Evolutionary conservation across 2,888 invertebrate genomes (phyloP), one percentile per base, ranked within the genome.

Genomic region (Crioceris asparagi): DNA sequence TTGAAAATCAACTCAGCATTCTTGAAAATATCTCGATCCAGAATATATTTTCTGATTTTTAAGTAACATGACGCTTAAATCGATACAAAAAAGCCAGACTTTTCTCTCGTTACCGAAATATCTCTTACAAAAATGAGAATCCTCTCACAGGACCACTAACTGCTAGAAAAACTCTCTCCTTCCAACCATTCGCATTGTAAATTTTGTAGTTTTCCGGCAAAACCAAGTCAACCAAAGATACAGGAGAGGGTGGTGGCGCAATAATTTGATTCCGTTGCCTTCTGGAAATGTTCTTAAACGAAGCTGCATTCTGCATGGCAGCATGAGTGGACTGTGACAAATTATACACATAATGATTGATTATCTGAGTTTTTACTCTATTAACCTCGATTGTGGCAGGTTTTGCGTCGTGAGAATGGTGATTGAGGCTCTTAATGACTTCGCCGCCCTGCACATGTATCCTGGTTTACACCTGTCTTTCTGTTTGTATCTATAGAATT

Each of bases 271-370:
- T 32, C 4, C 3, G 19, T 32, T 18, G 15, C 32, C 5, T 32
- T 17, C 12, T n/a, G 11, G 19, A 10, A 2, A 17, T 5, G n/a
- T 15, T 12, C 4, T n/a, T 32, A n/a, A n/a, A n/a, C n/a, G n/a
- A n/a, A n/a, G n/a, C n/a, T n/a, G n/a, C n/a, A n/a, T n/a, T 25
- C 11, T n/a, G 25, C 25, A 25, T 25, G 25, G 32, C 32, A 19
- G 32, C 15, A 10, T 32, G 17, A 3, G 32, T 5, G 17, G 32
- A 2, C 18, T 32, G 32, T 23, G 32, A 32, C 18, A 32, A 19
- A 32, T 32, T 17, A 18, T 32, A 3, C 32, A 32, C 32, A 32
- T 19, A 32, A 18, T 32, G 32, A 18, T 32, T 32, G 32, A 32
- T 32, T 11, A 32, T 18, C 10, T 11, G 17, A 17, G 32, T 32